These are phyloP conservation scores for Zelostemma sp. DNA, from an alignment of 1,140 invertebrate species.

Conservation along the genomic window DNA sequence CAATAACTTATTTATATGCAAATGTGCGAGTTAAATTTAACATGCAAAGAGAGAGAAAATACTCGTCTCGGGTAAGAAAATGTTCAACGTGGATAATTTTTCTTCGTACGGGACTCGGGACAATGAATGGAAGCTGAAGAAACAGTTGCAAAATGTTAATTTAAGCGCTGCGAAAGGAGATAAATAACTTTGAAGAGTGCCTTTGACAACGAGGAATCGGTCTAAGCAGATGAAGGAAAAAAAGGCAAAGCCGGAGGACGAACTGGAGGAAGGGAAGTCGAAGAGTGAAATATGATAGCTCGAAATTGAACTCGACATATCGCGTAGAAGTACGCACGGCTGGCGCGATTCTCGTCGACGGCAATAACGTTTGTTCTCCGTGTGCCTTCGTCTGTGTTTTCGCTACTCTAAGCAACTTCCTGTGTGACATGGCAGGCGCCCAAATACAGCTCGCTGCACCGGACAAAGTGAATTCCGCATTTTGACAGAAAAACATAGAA, in stretches of 20 bases:
- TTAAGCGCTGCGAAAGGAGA: not conserved
- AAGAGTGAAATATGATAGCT: conserved; percentile 25
- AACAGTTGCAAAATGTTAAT: not conserved
- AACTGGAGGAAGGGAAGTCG: not conserved
- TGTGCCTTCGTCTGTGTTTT: conserved; percentile 17
- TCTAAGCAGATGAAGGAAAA: not conserved
- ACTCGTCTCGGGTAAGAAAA: too few relatives aligned
- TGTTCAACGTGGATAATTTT: too few relatives aligned
- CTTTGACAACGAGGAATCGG: conserved; percentile 4
- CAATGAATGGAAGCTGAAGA: too few relatives aligned
- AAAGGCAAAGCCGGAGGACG: conserved; percentile 10
- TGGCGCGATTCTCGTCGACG: conserved; percentile 19
- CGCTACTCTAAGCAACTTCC: conserved; percentile 22
- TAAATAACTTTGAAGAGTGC: conserved; percentile 3
- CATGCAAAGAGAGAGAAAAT: too few relatives aligned
- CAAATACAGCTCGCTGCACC: conserved; percentile 7
- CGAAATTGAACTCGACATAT: conserved; percentile 34
- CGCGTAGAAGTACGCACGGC: conserved; percentile 24
- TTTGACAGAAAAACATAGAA: not conserved
- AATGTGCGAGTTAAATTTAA: too few relatives aligned
- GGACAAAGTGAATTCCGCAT: conserved; percentile 16
- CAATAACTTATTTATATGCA: too few relatives aligned
- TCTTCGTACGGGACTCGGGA: too few relatives aligned
- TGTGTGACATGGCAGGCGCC: conserved; percentile 17
- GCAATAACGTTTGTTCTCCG: conserved; percentile 23